Evolutionary conservation across 2,888 invertebrate genomes (phyloP).

Genomic region (Glyphotaelius pellucidus): DNA sequence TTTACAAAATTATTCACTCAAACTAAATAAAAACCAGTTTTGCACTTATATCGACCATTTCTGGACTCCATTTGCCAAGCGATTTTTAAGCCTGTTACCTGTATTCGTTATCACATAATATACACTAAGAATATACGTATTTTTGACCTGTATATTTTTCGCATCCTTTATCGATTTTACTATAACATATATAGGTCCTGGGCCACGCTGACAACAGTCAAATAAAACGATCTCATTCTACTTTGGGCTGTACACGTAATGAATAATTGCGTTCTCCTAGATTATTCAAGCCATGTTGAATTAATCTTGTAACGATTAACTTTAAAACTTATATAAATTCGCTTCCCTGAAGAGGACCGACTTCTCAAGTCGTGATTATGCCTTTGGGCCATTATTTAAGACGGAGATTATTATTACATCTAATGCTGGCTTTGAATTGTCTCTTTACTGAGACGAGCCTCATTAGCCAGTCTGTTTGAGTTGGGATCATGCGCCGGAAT

Average conservation of each 20-base stretch:
- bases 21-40: too few relatives aligned
- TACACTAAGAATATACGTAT: too few relatives aligned
- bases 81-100: too few relatives aligned
- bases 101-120: too few relatives aligned
- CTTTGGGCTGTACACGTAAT: background rate
- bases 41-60: too few relatives aligned
- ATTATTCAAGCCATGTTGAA: background rate
- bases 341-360: background rate
- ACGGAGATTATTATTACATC: background rate
- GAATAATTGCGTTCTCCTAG: background rate
- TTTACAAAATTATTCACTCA: too few relatives aligned
- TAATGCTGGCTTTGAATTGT: constrained; percentile 2
- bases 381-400: background rate
- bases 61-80: too few relatives aligned
- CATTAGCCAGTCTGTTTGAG: background rate
- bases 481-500: background rate
- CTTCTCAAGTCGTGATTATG: background rate
- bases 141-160: too few relatives aligned
- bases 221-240: background rate
- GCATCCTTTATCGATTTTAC: background rate
- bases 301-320: background rate
- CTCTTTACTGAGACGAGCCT: background rate
- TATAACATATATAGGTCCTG: background rate
- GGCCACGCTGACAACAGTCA: background rate
- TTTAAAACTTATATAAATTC: background rate